These are phyloP conservation scores for Polypedilum pembai DNA, from an alignment of 1,140 invertebrate genomes.

Conservation along the genomic window DNA sequence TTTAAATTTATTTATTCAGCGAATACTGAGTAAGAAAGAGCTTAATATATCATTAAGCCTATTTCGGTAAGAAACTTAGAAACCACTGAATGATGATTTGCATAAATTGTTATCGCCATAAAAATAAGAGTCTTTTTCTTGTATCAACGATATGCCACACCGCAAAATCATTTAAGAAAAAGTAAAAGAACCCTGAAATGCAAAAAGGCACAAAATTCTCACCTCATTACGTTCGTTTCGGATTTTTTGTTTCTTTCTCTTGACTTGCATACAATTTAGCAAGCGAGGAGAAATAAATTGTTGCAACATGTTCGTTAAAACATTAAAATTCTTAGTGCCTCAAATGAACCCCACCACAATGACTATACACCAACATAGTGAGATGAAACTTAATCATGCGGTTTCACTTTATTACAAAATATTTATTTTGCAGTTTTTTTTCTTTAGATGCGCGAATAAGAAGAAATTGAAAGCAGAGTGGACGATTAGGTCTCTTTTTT, in stretches of 20 bases:
- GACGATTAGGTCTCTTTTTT: not conserved
- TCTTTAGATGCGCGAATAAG: not conserved
- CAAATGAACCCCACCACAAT: not conserved
- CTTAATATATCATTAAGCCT: too few relatives aligned
- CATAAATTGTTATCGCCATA: not conserved
- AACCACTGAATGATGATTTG: not conserved
- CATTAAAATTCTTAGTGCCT: too few relatives aligned
- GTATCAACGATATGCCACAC: too few relatives aligned
- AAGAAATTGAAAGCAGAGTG: too few relatives aligned
- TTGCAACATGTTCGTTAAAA: constrained; percentile 9
- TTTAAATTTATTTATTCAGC: too few relatives aligned
- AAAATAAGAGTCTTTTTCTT: too few relatives aligned
- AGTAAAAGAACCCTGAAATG: not conserved
- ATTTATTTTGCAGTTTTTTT: not conserved
- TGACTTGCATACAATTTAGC: not conserved
- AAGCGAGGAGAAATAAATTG: not conserved
- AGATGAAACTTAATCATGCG: constrained; percentile 12
- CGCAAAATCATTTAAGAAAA: too few relatives aligned
- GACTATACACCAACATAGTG: not conserved
- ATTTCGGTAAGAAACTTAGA: too few relatives aligned
- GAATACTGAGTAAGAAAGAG: too few relatives aligned
- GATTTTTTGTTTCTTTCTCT: not conserved
- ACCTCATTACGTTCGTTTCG: constrained; percentile 25
- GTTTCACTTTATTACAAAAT: not conserved
- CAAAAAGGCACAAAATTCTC: constrained; percentile 2